Conservation (phyloP, 2,888 invertebrate species). For the Drosophila mulleri region DNA sequence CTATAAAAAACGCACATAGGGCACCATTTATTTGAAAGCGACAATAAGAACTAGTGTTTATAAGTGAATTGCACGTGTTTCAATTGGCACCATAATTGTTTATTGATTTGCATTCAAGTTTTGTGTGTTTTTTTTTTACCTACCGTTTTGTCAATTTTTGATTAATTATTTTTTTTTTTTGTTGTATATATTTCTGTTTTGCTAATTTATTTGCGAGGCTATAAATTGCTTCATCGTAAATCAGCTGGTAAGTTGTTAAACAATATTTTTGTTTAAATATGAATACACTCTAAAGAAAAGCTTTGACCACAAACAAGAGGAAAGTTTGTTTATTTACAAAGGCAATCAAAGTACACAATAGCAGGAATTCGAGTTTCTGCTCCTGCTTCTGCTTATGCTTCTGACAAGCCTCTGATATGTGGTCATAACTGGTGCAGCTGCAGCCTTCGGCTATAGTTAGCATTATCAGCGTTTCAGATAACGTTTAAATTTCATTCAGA, state of each 20-base stretch:
- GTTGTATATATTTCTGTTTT: conserved; percentile 33
- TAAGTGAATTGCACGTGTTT: conserved; percentile 49
- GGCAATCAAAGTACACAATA: conserved; percentile 5
- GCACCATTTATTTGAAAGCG: conserved; percentile 42
- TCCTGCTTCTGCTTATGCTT: too few relatives aligned
- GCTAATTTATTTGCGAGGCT: conserved; percentile 29
- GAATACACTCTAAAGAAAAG: background rate
- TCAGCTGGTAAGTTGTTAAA: conserved; percentile 4
- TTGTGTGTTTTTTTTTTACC: conserved; percentile 3
- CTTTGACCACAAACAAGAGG: background rate
- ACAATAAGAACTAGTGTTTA: conserved; percentile 55
- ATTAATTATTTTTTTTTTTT: too few relatives aligned
- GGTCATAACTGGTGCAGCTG: conserved; percentile 5
- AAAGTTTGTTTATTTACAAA: conserved; percentile 10
- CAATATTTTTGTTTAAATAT: background rate
- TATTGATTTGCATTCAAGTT: conserved; percentile 54
- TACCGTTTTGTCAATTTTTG: background rate
- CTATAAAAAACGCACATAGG: conserved; percentile 48
- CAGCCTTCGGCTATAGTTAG: conserved; percentile 2
- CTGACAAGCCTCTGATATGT: background rate
- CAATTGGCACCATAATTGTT: conserved; percentile 48
- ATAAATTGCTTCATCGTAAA: conserved; percentile 3
- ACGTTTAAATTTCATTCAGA: conserved; percentile 23
- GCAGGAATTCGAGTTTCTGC: background rate
- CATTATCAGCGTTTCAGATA: conserved; percentile 10